These are phyloP conservation scores for Encarsia formosa DNA, from an alignment of 2,888 invertebrate species.

Conservation along the genomic window DNA sequence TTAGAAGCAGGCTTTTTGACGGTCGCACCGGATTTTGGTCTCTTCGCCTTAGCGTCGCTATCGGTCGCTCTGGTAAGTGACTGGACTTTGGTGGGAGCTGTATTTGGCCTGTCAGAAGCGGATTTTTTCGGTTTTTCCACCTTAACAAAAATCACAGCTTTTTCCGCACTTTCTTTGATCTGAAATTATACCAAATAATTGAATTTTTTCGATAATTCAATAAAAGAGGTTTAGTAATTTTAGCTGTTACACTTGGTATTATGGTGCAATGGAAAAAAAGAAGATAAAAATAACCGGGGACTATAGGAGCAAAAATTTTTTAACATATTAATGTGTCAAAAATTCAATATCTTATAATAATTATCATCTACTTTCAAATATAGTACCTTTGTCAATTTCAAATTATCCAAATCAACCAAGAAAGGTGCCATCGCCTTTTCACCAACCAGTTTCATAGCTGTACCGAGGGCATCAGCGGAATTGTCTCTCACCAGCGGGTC, in stretches of 20 bases:
- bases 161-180: slow-evolving; percentile 90
- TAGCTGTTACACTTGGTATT: too few relatives aligned
- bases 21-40: slow-evolving; percentile 37
- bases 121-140: slow-evolving; percentile 60
- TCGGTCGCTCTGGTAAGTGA: slow-evolving; percentile 31
- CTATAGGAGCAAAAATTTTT: too few relatives aligned
- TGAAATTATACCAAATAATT: too few relatives aligned
- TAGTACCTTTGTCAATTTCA: slow-evolving; percentile 80
- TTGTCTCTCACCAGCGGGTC: slow-evolving; percentile 91
- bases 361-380: too few relatives aligned
- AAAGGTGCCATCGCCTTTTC: slow-evolving; percentile 86
- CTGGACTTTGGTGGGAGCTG: slow-evolving; percentile 54
- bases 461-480: slow-evolving; percentile 89
- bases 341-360: too few relatives aligned
- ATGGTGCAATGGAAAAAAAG: too few relatives aligned
- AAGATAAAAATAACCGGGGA: slow-evolving; percentile 5
- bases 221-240: too few relatives aligned
- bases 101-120: slow-evolving; percentile 52
- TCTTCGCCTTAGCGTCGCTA: slow-evolving; percentile 31
- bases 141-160: slow-evolving; percentile 81
- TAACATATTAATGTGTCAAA: too few relatives aligned
- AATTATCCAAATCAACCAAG: slow-evolving; percentile 80
- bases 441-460: slow-evolving; percentile 87
- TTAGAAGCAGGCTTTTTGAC: slow-evolving; percentile 42
- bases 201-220: too few relatives aligned